phyloP scores from a whole-genome alignment of 2,888 invertebrate genomes.

The Parasteatoda lunata region DNA sequence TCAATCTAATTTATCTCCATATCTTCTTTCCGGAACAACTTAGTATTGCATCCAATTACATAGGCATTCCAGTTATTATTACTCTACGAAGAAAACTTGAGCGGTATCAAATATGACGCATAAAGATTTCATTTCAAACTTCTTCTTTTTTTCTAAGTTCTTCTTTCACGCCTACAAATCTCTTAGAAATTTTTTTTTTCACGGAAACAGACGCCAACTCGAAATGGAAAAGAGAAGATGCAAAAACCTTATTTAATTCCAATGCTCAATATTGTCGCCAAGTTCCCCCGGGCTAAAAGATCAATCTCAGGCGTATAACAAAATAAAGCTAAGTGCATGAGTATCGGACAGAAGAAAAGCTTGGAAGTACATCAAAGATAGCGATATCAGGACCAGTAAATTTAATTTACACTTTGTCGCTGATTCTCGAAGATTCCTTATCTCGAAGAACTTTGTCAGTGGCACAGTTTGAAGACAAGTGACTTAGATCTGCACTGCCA shows the following conservation, averaged over 20 bases:
- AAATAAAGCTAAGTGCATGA: slow-evolving; percentile 60
- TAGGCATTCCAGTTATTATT: slow-evolving; percentile 33
- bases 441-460: background rate
- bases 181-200: slow-evolving; percentile 11
- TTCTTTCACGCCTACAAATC: slow-evolving; percentile 14
- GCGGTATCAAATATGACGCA: slow-evolving; percentile 45
- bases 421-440: slow-evolving; percentile 10
- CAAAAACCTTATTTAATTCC: slow-evolving; percentile 66
- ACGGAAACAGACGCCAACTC: background rate
- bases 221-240: slow-evolving; percentile 22
- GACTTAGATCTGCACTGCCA: background rate
- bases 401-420: slow-evolving; percentile 62
- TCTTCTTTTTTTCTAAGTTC: background rate
- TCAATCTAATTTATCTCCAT: too few species aligned
- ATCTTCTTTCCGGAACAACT: background rate
- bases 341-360: slow-evolving; percentile 10
- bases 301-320: slow-evolving; percentile 61
- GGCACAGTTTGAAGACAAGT: background rate
- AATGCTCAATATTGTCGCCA: slow-evolving; percentile 55
- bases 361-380: slow-evolving; percentile 55
- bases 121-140: slow-evolving; percentile 49
- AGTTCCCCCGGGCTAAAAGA: slow-evolving; percentile 47
- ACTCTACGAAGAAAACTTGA: slow-evolving; percentile 31
- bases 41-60: slow-evolving; percentile 25
- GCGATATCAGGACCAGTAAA: slow-evolving; percentile 58